These are phyloP conservation scores for Bos indicus DNA, from an alignment of 2,113 vertebrate genomes.

Conservation along the genomic window DNA sequence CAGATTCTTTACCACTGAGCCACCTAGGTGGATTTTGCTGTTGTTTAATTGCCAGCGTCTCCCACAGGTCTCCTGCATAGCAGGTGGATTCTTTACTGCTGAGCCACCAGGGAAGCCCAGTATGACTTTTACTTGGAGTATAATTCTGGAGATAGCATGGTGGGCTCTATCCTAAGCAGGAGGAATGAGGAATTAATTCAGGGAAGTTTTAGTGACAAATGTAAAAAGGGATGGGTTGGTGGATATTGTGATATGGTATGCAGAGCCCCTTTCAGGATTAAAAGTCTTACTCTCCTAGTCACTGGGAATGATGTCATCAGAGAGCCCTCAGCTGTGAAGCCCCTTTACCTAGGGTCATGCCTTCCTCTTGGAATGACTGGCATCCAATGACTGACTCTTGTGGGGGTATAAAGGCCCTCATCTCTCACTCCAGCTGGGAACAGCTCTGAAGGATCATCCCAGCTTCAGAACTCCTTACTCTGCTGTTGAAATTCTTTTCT, in stretches of 20 bases:
- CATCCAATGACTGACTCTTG: not conserved
- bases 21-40: not conserved
- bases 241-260: not conserved
- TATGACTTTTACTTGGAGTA: not conserved
- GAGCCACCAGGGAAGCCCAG: not conserved
- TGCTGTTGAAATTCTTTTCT: not conserved
- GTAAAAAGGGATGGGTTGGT: not conserved
- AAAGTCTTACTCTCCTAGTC: not conserved
- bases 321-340: not conserved
- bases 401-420: not conserved
- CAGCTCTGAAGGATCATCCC: not conserved
- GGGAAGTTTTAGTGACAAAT: not conserved
- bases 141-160: not conserved
- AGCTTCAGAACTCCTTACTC: not conserved
- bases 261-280: not conserved
- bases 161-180: not conserved
- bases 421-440: not conserved
- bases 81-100: not conserved
- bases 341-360: not conserved
- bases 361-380: not conserved
- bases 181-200: not conserved
- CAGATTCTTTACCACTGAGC: not conserved
- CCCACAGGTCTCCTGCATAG: not conserved
- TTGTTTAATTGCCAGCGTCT: not conserved
- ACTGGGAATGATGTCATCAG: not conserved